Percentiles rank a stretch among this genome's conserved stretches.
phyloP scores from a whole-genome alignment of 2,888 invertebrate species.

The Junonia oenone region DNA sequence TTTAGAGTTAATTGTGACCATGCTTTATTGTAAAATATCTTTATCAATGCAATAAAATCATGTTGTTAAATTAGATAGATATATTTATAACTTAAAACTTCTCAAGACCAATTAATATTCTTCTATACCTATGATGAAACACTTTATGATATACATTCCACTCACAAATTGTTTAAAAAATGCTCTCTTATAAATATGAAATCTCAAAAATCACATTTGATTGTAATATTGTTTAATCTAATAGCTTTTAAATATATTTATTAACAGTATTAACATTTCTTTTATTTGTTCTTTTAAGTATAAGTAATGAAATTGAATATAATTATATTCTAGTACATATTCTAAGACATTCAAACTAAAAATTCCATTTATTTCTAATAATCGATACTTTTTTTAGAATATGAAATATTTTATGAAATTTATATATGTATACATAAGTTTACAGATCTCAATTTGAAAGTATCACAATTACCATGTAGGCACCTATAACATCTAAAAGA shows the following conservation, averaged over 20 bases:
- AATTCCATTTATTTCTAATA: too few species aligned
- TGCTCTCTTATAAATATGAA: constrained; percentile 5
- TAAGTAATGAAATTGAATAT: background rate
- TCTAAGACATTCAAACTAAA: too few species aligned
- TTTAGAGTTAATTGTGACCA: background rate
- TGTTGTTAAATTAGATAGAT: constrained; percentile 4
- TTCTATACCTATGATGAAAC: background rate
- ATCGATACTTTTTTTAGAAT: too few species aligned
- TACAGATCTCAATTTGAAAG: too few species aligned
- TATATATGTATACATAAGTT: too few species aligned
- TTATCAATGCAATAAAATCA: constrained; percentile 7
- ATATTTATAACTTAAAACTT: constrained; percentile 1
- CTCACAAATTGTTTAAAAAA: constrained; percentile 2
- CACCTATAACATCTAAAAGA: too few species aligned
- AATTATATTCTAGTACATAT: too few species aligned
- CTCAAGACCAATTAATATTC: constrained; percentile 8
- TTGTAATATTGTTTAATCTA: constrained; percentile 6
- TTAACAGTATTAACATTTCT: background rate
- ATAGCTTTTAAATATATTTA: constrained; percentile 17
- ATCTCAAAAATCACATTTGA: constrained; percentile 1
- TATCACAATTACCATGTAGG: too few species aligned
- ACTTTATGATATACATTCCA: constrained; percentile 11
- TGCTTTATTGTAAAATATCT: constrained; percentile 10
- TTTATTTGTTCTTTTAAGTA: background rate
- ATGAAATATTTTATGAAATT: too few species aligned